These are phyloP conservation scores for Acridotheres tristis DNA, from an alignment of 2,797 vertebrate genomes.

Conservation along the genomic window DNA sequence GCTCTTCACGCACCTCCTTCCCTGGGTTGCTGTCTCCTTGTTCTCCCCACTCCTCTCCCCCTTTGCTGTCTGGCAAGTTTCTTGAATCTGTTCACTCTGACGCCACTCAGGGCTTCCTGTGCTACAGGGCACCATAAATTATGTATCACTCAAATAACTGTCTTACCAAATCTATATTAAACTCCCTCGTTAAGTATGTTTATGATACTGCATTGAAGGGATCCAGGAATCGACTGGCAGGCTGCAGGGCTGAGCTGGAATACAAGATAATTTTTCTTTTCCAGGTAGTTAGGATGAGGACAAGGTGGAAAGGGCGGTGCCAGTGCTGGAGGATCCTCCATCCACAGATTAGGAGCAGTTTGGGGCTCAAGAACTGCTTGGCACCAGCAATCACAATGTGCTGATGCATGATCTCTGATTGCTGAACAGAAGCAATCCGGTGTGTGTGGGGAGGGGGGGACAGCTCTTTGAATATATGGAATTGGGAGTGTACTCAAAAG, in stretches of 20 bases:
- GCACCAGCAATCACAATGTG: neutral
- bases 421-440: neutral
- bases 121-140: constrained; percentile 58
- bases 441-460: neutral
- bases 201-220: neutral
- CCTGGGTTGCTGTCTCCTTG: neutral
- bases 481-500: constrained; percentile 37
- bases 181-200: constrained; percentile 42
- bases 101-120: neutral
- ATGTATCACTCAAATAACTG: constrained; percentile 20
- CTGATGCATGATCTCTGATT: neutral
- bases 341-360: neutral
- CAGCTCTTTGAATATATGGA: constrained; percentile 32
- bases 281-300: neutral
- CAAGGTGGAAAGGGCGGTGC: neutral
- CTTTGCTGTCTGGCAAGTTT: neutral
- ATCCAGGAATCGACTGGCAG: constrained; percentile 16
- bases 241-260: constrained; percentile 22
- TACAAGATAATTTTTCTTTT: neutral
- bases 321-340: neutral
- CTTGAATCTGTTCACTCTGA: neutral
- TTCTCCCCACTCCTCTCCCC: neutral
- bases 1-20: neutral
- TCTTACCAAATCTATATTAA: constrained; percentile 36
- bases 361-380: neutral